Evolutionary conservation across 2,113 vertebrate genomes (phyloP), one percentile per base, ranked within the genome.

Genomic region (Cebidichthys violaceus): DNA sequence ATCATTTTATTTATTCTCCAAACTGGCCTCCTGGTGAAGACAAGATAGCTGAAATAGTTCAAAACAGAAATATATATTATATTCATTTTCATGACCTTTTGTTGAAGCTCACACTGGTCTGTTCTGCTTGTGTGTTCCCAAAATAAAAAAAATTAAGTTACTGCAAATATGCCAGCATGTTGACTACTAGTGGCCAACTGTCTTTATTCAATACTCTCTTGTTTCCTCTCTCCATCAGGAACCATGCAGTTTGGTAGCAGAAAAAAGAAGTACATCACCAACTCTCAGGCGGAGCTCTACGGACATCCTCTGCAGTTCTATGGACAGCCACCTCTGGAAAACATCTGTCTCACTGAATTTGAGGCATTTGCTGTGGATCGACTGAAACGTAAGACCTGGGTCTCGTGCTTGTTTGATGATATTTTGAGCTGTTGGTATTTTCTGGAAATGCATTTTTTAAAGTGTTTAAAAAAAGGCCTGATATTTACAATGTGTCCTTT

Each of bases 301-400:
- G 95, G 94, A 10, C 96, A 96, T 69, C 95, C 95, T 50, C 90
- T 99, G 79, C 98, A 99, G 92, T 97, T 99, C 76, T 99, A 99
- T 20, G 91, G 94, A 43, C 95, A 97, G 50, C 97, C 97, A 2
- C 98, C 98, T 2, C 92, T 94, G 22, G 98, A 99, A 88, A 97
- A 93, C 89, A 93, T 99, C 75, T 96, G 98, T 3, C 94, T 99
- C 43, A 47, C 54, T 3, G 97, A 99, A 88, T 99, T 99, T 85
- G 98, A 99, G 92, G 94, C 77, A 20, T 95, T 99, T 39, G 98
- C 98, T 11, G 39, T 98, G 6, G 98, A 99, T 10, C 95, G 98
- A 87, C 84, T 99, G 76, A 98, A 92, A 93, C 85, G 98, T 99
- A 90, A 97, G 97, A 50, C 5, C n/a, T 18, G 4, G 14, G 1